These are phyloP conservation scores for Irena cyanogastra DNA, from an alignment of 2,113 vertebrate species.

Conservation along the genomic window DNA sequence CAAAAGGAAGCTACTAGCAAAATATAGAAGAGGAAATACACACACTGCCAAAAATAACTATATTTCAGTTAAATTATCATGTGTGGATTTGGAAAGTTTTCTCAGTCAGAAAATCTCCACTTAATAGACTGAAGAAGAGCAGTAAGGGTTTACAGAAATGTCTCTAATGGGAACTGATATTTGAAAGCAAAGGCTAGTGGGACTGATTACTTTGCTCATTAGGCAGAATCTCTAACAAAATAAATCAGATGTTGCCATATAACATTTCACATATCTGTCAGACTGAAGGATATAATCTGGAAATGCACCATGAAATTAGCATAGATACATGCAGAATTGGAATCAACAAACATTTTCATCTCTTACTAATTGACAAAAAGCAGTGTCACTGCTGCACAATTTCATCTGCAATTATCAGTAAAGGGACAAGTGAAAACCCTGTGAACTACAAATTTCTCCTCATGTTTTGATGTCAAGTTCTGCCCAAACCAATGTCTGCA, in stretches of 20 bases:
- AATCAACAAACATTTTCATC: conserved; percentile 7
- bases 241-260: neutral
- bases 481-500: neutral
- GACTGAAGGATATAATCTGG: neutral
- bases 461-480: neutral
- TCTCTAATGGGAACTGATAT: conserved; percentile 23
- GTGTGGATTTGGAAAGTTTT: neutral
- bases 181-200: conserved; percentile 32
- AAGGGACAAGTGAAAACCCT: neutral
- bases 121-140: conserved; percentile 7
- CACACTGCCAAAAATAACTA: neutral
- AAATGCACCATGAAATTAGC: conserved; percentile 32
- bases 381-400: neutral
- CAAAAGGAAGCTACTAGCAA: neutral
- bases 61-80: neutral
- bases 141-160: neutral
- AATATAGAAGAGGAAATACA: neutral
- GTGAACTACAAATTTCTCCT: neutral
- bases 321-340: neutral
- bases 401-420: conserved; percentile 1
- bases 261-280: conserved; percentile 13
- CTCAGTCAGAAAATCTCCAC: conserved; percentile 7
- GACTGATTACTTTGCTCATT: conserved; percentile 49
- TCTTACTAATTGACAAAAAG: conserved; percentile 15
- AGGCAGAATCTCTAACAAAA: neutral